phyloP scores from a whole-genome alignment of 2,888 invertebrate species.

The Eupeodes luniger region DNA sequence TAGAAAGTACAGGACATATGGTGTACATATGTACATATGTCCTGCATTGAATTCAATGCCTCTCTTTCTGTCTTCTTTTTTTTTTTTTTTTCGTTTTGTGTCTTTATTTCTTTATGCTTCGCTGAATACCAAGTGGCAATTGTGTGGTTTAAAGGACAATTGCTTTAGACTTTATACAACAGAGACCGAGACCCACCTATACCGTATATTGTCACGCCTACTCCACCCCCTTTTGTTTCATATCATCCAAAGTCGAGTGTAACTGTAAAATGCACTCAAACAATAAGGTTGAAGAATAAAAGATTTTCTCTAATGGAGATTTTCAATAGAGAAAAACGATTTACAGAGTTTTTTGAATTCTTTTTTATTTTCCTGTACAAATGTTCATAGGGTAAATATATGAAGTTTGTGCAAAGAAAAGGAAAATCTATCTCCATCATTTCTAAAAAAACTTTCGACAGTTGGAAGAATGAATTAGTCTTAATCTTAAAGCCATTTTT shows the following conservation, averaged over 20 bases:
- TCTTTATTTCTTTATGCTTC: constrained; percentile 42
- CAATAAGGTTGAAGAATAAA: constrained; percentile 45
- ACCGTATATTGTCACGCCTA: not conserved
- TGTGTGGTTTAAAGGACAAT: constrained; percentile 50
- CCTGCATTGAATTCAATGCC: constrained; percentile 41
- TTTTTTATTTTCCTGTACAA: constrained; percentile 15
- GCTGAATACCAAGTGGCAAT: constrained; percentile 60
- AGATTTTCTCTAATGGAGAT: constrained; percentile 58
- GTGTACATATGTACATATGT: not conserved
- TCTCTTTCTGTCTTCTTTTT: not conserved
- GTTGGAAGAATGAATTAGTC: no score
- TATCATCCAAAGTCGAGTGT: constrained; percentile 13
- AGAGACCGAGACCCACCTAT: not conserved
- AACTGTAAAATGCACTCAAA: constrained; percentile 40
- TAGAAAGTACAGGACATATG: constrained; percentile 49
- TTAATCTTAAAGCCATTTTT: no score
- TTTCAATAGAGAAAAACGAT: constrained; percentile 61
- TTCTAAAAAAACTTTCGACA: no score
- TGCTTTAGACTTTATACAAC: constrained; percentile 20
- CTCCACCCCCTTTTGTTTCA: not conserved
- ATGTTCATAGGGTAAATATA: constrained; percentile 8
- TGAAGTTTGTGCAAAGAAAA: not conserved
- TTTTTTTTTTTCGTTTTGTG: not conserved
- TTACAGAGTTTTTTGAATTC: constrained; percentile 20
- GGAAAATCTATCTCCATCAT: no score